phyloP scores from a whole-genome alignment of 2,113 vertebrate species.

The Noturus placidus region DNA sequence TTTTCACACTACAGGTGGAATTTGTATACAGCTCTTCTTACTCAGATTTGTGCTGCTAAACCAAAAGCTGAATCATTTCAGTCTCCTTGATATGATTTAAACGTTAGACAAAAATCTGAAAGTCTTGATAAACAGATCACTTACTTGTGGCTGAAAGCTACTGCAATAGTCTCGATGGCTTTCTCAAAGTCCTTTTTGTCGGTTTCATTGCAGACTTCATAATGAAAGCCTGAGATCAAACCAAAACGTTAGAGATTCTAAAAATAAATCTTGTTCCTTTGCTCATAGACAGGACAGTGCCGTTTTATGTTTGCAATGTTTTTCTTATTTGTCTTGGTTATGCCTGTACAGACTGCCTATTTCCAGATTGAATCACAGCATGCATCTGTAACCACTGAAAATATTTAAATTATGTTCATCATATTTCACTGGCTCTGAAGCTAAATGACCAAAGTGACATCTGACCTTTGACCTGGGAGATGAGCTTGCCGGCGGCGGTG shows the following conservation, averaged over 20 bases:
- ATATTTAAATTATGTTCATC: neutral
- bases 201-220: slow-evolving; percentile 80
- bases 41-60: neutral
- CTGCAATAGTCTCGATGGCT: slow-evolving; percentile 88
- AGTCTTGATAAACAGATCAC: slow-evolving; percentile 52
- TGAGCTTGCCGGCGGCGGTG: slow-evolving; percentile 89
- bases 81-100: neutral
- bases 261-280: neutral
- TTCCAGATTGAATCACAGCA: neutral
- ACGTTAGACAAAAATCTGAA: neutral
- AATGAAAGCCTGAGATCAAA: slow-evolving; percentile 81
- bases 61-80: neutral
- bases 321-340: neutral
- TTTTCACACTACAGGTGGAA: neutral
- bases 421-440: neutral
- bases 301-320: neutral
- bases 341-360: neutral
- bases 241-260: neutral
- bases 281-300: neutral
- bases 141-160: slow-evolving; percentile 98
- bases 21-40: too few species aligned
- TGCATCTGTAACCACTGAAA: neutral
- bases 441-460: neutral
- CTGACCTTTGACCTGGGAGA: slow-evolving; percentile 92
- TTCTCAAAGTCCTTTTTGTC: slow-evolving; percentile 95